Evolutionary conservation across 2,888 invertebrate genomes (phyloP).

Genomic region (Eilema sororculum): DNA sequence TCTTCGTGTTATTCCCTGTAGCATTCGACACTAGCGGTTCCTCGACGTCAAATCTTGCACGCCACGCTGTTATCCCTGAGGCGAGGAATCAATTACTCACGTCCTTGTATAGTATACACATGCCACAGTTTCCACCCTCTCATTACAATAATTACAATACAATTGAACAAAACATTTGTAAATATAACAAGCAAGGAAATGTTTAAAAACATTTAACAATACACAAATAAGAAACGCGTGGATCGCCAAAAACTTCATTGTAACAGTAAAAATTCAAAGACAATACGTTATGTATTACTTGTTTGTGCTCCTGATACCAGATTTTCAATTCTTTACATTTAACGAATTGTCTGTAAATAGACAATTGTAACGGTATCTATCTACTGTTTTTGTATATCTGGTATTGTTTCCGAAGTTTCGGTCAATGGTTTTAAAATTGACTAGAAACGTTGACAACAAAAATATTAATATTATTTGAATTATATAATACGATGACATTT

Average conservation of each 20-base stretch:
- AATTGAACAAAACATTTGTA: not conserved
- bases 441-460: no score
- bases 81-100: not conserved
- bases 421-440: no score
- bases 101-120: not conserved
- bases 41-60: not conserved
- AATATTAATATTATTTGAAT: no score
- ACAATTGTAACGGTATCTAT: not conserved
- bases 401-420: no score
- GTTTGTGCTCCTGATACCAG: slow-evolving; percentile 19
- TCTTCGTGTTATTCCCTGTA: not conserved
- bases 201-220: not conserved
- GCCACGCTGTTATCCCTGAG: not conserved
- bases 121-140: not conserved
- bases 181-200: not conserved
- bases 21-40: not conserved
- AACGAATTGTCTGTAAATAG: not conserved
- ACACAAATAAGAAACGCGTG: not conserved
- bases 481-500: no score
- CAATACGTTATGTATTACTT: slow-evolving; percentile 32
- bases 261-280: slow-evolving; percentile 33
- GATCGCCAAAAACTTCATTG: not conserved
- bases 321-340: slow-evolving; percentile 5
- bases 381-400: no score
- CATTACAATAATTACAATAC: not conserved